Conservation (phyloP, 1,140 invertebrate genomes). For the Brachionus rotundiformis region DNA sequence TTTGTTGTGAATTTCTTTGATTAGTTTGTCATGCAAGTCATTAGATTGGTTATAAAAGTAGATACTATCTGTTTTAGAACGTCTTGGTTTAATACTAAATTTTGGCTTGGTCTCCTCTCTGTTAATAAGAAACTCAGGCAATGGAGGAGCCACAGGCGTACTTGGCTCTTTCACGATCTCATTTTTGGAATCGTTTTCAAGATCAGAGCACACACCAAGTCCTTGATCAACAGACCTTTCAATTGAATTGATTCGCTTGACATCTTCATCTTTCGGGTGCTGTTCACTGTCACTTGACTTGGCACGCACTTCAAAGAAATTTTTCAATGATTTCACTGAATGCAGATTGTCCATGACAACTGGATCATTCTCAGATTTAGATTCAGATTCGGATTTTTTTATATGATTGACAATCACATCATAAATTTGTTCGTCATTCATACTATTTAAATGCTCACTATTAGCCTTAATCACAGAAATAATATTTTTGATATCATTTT, state of each 20-base stretch:
- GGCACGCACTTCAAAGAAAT: constrained; percentile 43
- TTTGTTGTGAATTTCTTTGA: constrained; percentile 49
- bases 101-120: constrained; percentile 18
- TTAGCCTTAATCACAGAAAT: not conserved
- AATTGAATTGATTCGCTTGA: not conserved
- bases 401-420: not conserved
- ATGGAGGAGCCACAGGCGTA: constrained; percentile 25
- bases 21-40: constrained; percentile 44
- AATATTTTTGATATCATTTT: not conserved
- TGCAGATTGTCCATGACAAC: constrained; percentile 47
- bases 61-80: constrained; percentile 32
- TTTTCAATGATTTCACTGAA: constrained; percentile 49
- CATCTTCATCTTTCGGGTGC: not conserved
- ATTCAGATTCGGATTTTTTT: not conserved
- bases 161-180: not conserved
- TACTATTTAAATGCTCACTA: constrained; percentile 13
- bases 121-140: constrained; percentile 42
- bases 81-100: constrained; percentile 45
- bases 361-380: not conserved
- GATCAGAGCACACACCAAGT: not conserved
- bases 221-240: constrained; percentile 37
- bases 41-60: constrained; percentile 21
- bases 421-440: constrained; percentile 43
- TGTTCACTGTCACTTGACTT: not conserved
- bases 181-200: not conserved